Conservation (phyloP, 1,140 invertebrate species). For the Carcinoscorpius rotundicauda region DNA sequence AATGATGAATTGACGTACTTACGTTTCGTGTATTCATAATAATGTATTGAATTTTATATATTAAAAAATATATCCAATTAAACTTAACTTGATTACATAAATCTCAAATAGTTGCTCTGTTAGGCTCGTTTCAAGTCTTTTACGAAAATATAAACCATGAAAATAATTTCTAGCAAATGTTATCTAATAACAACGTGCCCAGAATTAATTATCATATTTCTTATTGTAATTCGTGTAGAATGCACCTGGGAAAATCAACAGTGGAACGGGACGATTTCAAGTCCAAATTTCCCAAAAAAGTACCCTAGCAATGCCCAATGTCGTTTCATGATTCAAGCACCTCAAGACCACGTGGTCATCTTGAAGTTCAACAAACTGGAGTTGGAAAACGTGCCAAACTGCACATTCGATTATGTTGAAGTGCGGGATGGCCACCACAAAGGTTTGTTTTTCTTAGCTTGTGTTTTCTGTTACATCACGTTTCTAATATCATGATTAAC, state of each 20-base stretch:
- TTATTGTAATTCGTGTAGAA: not conserved
- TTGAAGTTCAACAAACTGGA: slow-evolving; percentile 19
- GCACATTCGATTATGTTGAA: slow-evolving; percentile 20
- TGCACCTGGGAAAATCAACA: slow-evolving; percentile 20
- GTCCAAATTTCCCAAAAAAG: slow-evolving; percentile 18
- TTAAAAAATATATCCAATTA: no score
- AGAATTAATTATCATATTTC: no score
- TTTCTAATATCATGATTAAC: not conserved
- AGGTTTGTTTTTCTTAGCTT: slow-evolving; percentile 2
- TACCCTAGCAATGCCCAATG: slow-evolving; percentile 21
- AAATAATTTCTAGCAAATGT: no score
- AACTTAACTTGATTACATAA: no score
- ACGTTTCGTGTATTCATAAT: no score
- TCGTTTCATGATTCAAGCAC: slow-evolving; percentile 27
- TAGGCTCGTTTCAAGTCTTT: no score
- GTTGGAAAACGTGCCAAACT: slow-evolving; percentile 19
- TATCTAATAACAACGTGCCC: no score
- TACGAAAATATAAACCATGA: no score
- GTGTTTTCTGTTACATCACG: not conserved
- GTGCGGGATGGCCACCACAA: slow-evolving; percentile 15
- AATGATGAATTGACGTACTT: no score
- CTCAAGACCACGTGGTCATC: slow-evolving; percentile 9
- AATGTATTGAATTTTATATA: no score
- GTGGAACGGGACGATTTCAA: slow-evolving; percentile 16
- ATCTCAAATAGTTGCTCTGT: no score